These are phyloP conservation scores for Picathartes gymnocephalus DNA, from an alignment of 2,113 vertebrate species.

Conservation along the genomic window DNA sequence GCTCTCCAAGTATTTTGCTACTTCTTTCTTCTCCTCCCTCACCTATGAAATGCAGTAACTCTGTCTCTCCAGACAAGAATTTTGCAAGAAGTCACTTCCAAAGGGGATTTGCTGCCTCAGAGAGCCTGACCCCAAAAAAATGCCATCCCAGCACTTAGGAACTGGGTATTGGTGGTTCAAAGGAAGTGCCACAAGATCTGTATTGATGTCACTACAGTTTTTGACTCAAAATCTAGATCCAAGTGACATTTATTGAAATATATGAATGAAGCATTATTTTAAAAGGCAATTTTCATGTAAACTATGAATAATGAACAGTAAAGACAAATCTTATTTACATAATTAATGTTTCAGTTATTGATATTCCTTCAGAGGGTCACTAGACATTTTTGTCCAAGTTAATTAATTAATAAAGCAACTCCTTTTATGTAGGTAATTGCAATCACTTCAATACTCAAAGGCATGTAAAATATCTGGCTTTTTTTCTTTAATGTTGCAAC, in stretches of 20 bases:
- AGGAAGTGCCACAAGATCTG: neutral
- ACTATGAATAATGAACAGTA: slow-evolving; percentile 40
- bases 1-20: neutral
- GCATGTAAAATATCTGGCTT: slow-evolving; percentile 41
- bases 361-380: slow-evolving; percentile 72
- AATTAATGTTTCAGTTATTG: slow-evolving; percentile 73
- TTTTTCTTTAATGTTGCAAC: slow-evolving; percentile 22
- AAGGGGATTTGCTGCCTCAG: neutral
- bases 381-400: slow-evolving; percentile 62
- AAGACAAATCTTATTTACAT: slow-evolving; percentile 65
- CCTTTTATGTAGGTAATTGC: slow-evolving; percentile 71
- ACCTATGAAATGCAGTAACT: neutral
- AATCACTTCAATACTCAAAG: slow-evolving; percentile 63
- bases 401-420: slow-evolving; percentile 76
- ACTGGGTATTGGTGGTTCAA: neutral
- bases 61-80: neutral
- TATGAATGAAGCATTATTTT: slow-evolving; percentile 28
- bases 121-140: neutral
- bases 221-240: neutral
- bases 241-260: slow-evolving; percentile 19
- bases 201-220: neutral
- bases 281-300: slow-evolving; percentile 39
- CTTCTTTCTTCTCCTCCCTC: neutral
- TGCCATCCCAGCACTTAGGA: neutral
- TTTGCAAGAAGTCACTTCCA: neutral